Percentiles rank a stretch among this genome's conserved stretches.
Evolutionary conservation across 2,888 invertebrate species (phyloP).

Genomic region (Limenitis arthemis): DNA sequence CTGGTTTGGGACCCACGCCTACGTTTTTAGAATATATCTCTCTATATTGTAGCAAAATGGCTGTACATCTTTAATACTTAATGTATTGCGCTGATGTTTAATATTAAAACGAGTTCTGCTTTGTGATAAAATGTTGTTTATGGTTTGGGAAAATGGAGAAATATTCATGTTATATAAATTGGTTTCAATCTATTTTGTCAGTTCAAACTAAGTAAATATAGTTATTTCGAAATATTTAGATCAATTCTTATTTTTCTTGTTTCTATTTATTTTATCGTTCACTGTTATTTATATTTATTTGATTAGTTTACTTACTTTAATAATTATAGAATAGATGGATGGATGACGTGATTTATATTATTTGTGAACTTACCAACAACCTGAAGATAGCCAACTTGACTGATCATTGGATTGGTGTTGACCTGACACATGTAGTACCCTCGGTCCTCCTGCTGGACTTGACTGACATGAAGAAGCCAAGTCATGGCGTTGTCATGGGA

Average conservation of each 20-base stretch:
- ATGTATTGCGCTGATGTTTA: constrained; percentile 1
- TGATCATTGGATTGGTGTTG: constrained; percentile 95
- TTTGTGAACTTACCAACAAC: constrained; percentile 83
- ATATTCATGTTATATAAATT: too few relatives aligned
- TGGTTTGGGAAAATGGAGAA: too few relatives aligned
- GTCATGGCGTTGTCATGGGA: constrained; percentile 94
- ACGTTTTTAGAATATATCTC: constrained; percentile 17
- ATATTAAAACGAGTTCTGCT: not conserved
- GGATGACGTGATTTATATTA: too few relatives aligned
- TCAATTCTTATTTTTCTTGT: too few relatives aligned
- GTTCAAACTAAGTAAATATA: too few relatives aligned
- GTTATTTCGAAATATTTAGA: too few relatives aligned
- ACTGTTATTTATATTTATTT: too few relatives aligned
- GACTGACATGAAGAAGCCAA: constrained; percentile 91
- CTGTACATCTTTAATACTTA: constrained; percentile 1
- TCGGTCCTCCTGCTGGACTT: constrained; percentile 92
- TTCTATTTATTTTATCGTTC: too few relatives aligned
- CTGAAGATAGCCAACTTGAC: constrained; percentile 93
- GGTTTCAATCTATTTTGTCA: too few relatives aligned
- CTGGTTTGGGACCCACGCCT: constrained; percentile 38
- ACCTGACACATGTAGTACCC: constrained; percentile 93
- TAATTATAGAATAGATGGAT: too few relatives aligned
- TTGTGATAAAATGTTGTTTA: too few relatives aligned
- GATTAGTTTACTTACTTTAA: too few relatives aligned
- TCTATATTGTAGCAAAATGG: not conserved